Percentiles rank a stretch among this genome's conserved stretches.
phyloP scores from a whole-genome alignment of 2,888 invertebrate genomes.

The Deladenus siricidicola region DNA sequence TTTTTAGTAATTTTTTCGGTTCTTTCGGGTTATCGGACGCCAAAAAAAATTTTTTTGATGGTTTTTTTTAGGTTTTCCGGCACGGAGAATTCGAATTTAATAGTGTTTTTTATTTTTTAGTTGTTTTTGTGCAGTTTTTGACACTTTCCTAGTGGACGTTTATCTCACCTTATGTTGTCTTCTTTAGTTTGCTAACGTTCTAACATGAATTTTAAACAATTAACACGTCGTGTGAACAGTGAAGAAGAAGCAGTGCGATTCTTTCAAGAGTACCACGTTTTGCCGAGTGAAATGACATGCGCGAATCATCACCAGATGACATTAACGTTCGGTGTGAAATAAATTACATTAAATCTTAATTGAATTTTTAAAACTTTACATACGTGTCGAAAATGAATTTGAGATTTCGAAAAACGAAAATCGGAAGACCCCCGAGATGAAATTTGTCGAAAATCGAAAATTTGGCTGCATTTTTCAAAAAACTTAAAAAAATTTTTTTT shows the following conservation, averaged over 20 bases:
- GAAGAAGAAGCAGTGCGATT: not conserved
- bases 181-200: not conserved
- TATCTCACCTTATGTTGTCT: not conserved
- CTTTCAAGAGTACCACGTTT: not conserved
- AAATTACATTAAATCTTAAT: no score
- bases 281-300: not conserved
- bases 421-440: no score
- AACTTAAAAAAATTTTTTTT: no score
- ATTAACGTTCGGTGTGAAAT: slow-evolving; percentile 5
- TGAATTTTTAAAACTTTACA: no score
- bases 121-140: not conserved
- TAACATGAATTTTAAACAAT: not conserved
- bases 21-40: not conserved
- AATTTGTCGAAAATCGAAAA: no score
- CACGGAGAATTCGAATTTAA: not conserved
- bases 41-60: not conserved
- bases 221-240: not conserved
- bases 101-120: not conserved
- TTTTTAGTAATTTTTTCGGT: no score
- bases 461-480: no score
- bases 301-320: slow-evolving; percentile 6
- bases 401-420: no score
- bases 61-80: not conserved
- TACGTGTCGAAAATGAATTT: no score
- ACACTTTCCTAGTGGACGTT: not conserved